Evolutionary conservation across 2,888 invertebrate species (phyloP), one percentile per base, ranked within the genome.

Genomic region (Eupsilia transversa): DNA sequence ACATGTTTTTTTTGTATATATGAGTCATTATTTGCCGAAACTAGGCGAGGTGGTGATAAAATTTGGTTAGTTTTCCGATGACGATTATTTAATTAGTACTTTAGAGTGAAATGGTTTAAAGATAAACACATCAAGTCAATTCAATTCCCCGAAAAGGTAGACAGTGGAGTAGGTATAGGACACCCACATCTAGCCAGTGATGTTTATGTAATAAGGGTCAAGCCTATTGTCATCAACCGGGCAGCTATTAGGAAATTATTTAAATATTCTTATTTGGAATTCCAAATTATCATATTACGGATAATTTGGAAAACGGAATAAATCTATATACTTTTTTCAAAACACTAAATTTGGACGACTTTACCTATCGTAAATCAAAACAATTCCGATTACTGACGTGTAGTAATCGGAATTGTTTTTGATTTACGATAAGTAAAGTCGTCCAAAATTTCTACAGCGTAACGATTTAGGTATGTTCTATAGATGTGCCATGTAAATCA

Each of bases 21-120:
- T 74, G 68, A 81, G 61, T 85, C 85, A 86, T 82, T 82, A 63
- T 49, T 78, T 74, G 49, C 41, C 52, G 38, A 77, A 68, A 70
- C 38, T 69, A 74, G 79, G 72, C 78, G 74, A 85, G 69, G 73
- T 83, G 59, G 52, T 75, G 68, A 79, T 64, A 79, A 75, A 64
- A 59, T n/a, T 49, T 1, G 20, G 30, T 59, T 79, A 57, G 35
- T 49, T 64, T 38, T 56, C 27, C 12, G 60, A 49, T 65, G 64
- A 43, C 49, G 14, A 69, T 4, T 67, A n/a, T 68, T 52, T 74
- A 70, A 59, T 68, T 68, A 65, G n/a, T 41, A 17, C 20, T 43
- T 46, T 7, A n/a, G 52, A n/a, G 10, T n/a, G 5, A 52, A 27
- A 14, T 43, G 2, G 9, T 52, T 72, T 59, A 52, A 33, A 75